Base-by-base conservation (phyloP, 1,140 invertebrate genomes). In the Drosophila kohkoa region DNA sequence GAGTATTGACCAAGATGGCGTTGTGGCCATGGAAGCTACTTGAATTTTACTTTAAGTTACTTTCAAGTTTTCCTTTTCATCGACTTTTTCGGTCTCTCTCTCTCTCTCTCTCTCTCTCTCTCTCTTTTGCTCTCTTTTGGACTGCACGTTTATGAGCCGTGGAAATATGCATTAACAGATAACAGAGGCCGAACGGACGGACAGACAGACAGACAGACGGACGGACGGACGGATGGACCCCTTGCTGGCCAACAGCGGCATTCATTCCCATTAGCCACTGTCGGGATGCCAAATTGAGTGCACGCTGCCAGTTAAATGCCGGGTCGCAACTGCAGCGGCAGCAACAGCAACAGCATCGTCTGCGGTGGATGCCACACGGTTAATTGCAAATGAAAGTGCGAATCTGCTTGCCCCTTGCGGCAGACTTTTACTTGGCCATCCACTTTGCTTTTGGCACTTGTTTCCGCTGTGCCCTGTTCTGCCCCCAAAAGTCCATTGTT, bases 91-190 rank as follows among this genome's bases (percentile, higher is more conserved):
- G 32, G 46, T 7, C 43, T 1, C 10, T 7, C 64, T 5, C 1
- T 7, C 52, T 5, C 1, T 5, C 5, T 3, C 5, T 7, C n/a
- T n/a, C n/a, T n/a, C 41, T 15, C 38, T 32, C 5, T 43, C 1
- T 2, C 38, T 43, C 38, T 4, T 13, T 13, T 11, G 3, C 28
- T 6, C 51, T 41, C 28, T 54, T 38, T 11, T n/a, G 25, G 35
- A 25, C 38, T 11, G 55, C 49, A 59, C 82, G 59, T 77, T 87
- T 88, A 87, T 77, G 83, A 80, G 82, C 82, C 82, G 83, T 75
- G 72, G 82, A 87, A 87, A 80, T 80, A 74, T 88, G 73, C 83
- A 87, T 87, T 87, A 88, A 87, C 71, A 79, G 79, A 73, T 72
- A 79, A 58, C 49, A 45, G 67, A 41, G 48, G 35, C 38, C 15